Percentiles rank a stretch among this genome's conserved stretches.
Conservation (phyloP, 2,888 invertebrate genomes). For the Tinea pellionella region DNA sequence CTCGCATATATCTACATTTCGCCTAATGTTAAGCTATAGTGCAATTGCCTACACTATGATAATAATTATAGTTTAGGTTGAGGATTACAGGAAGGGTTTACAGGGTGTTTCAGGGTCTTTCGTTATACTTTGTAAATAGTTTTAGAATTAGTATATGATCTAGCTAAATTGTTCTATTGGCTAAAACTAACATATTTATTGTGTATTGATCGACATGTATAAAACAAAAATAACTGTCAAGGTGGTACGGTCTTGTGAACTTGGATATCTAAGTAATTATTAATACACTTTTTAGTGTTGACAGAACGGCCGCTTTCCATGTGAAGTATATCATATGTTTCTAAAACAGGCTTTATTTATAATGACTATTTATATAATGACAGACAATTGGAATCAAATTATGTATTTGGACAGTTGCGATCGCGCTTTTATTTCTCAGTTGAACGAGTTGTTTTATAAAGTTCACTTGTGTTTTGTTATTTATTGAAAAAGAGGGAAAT, state of each 20-base stretch:
- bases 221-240: neutral
- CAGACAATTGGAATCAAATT: neutral
- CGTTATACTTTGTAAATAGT: no score
- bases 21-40: no score
- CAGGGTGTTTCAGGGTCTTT: no score
- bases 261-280: neutral
- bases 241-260: neutral
- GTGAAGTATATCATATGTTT: neutral
- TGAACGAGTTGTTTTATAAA: neutral
- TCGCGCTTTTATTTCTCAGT: neutral
- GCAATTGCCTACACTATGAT: no score
- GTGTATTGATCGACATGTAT: neutral
- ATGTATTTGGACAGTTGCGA: constrained; percentile 7
- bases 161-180: no score
- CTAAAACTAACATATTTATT: no score
- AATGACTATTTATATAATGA: neutral
- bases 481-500: neutral
- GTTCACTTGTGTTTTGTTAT: neutral
- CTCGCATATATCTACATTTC: no score
- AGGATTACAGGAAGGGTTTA: no score
- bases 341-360: neutral
- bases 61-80: no score
- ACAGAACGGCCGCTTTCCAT: neutral
- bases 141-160: no score
- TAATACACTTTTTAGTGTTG: neutral